Percentiles rank a stretch among this genome's conserved stretches.
Evolutionary conservation across 2,888 invertebrate species (phyloP).

Genomic region (Rhagium mordax): DNA sequence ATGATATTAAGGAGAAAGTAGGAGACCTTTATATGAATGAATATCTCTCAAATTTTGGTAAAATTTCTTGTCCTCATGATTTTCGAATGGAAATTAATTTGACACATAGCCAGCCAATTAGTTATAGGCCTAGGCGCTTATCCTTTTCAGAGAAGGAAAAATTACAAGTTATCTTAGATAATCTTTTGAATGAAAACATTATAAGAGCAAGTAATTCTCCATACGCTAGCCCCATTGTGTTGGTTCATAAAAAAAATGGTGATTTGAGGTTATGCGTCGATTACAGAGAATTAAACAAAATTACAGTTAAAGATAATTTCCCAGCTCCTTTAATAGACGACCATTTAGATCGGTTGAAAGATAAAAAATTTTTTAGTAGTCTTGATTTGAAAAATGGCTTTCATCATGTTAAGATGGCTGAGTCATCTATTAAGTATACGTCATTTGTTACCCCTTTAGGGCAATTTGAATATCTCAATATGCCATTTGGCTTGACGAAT

Average conservation of each 20-base stretch:
- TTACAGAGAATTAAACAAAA: conserved; percentile 50
- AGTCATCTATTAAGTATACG: conserved; percentile 50
- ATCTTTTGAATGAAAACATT: conserved; percentile 9
- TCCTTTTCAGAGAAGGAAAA: conserved; percentile 22
- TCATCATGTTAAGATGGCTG: conserved; percentile 44
- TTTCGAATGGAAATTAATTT: conserved; percentile 35
- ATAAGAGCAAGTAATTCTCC: conserved; percentile 21
- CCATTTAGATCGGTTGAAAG: conserved; percentile 46
- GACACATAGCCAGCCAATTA: conserved; percentile 11
- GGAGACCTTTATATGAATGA: neutral
- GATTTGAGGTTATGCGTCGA: conserved; percentile 41
- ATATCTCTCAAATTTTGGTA: conserved; percentile 1
- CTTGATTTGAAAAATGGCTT: conserved; percentile 52
- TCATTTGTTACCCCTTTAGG: conserved; percentile 51
- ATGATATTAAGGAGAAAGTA: neutral
- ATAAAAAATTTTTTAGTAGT: conserved; percentile 45
- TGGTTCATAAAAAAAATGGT: conserved; percentile 4
- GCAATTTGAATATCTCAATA: conserved; percentile 49
- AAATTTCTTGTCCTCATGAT: neutral
- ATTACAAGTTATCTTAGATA: conserved; percentile 7
- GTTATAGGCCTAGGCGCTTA: conserved; percentile 5
- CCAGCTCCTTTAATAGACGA: conserved; percentile 53
- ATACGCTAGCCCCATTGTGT: conserved; percentile 13
- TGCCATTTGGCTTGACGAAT: conserved; percentile 53
- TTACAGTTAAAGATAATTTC: conserved; percentile 30